Base-by-base conservation (phyloP, 2,888 invertebrate species). In the Harmothoe impar region DNA sequence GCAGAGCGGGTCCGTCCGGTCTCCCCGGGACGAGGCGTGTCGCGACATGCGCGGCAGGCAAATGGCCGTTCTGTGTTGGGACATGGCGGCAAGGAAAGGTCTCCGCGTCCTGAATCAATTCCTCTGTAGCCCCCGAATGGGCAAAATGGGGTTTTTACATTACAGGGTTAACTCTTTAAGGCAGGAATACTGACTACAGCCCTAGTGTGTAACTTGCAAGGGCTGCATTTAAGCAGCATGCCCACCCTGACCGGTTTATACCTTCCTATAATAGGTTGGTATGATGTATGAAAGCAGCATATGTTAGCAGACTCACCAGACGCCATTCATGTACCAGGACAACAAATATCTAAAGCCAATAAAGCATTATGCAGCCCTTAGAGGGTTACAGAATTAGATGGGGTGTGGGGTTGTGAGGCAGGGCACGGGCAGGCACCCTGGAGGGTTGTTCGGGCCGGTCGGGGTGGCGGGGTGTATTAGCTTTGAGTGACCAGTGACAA, bases 121-220 rank as follows among this genome's bases (percentile, higher is more conserved):
- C 25, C 72, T 72, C 72, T 23, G 72, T 72, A 72, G 25, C 29
- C 72, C 62, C 29, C 31, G 72, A 62, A 62, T 15, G 72, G 23
- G 29, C 72, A 72, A 72, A 72, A 72, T 72, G 72, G 72, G 72
- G 72, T 72, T 72, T 72, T 72, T 17, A 72, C 72, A 72, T 72
- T 72, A 62, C n/a, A n/a, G n/a, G n/a, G n/a, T n/a, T n/a, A n/a
- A n/a, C n/a, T n/a, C n/a, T n/a, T n/a, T n/a, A n/a, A n/a, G n/a
- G n/a, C n/a, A n/a, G n/a, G n/a, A n/a, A n/a, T n/a, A n/a, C n/a
- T n/a, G n/a, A n/a, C n/a, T n/a, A n/a, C n/a, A n/a, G n/a, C n/a
- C n/a, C n/a, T n/a, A n/a, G n/a, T n/a, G n/a, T n/a, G n/a, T n/a
- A n/a, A n/a, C n/a, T n/a, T n/a, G n/a, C n/a, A n/a, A n/a, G n/a